Base-by-base conservation (phyloP, 2,113 vertebrate species). In the Sinocyclocheilus rhinocerous region DNA sequence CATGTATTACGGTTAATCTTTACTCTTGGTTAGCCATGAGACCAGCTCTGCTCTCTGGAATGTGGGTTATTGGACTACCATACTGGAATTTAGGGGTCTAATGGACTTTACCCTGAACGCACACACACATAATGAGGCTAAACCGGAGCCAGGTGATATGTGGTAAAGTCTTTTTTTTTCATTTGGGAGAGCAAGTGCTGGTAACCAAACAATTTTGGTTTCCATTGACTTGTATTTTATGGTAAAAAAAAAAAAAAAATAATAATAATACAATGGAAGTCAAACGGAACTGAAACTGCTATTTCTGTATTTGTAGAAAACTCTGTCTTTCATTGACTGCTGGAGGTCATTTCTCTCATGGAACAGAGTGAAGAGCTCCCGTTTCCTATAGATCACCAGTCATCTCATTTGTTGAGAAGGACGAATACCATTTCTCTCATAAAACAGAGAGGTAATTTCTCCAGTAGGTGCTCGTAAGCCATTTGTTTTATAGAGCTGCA, bases 61-160 rank as follows among this genome's bases (percentile, higher is more conserved):
- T n/a, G 4, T 61, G 52, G 59, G 45, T 84, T 76, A 61, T 73
- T 24, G 15, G 59, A 61, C 33, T 63, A 75, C 33, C n/a, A 26
- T 61, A 59, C 70, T 73, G 20, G 33, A 76, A 59, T 39, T 59
- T 72, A 83, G 16, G 15, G 57, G 39, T 29, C n/a, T 85, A 48
- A 76, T 76, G 13, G n/a, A 45, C 57, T 63, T 33, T 24, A 70
- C 55, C 2, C 45, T 12, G 2, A 48, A 81, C 59, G 81, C 67
- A 87, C 48, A 76, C 52, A 87, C 61, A 76, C 42, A 80, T 26
- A 84, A 50, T 42, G 18, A 61, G 36, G 36, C 22, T 59, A 52
- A 70, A 76, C 61, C 45, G 75, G 39, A 76, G 72, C 63, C 57
- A 84, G 76, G 81, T 84, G 63, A 52, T 83, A 57, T 69, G 76